These are phyloP conservation scores for Neotoxoptera formosana DNA, from an alignment of 1,140 invertebrate species.

Conservation along the genomic window DNA sequence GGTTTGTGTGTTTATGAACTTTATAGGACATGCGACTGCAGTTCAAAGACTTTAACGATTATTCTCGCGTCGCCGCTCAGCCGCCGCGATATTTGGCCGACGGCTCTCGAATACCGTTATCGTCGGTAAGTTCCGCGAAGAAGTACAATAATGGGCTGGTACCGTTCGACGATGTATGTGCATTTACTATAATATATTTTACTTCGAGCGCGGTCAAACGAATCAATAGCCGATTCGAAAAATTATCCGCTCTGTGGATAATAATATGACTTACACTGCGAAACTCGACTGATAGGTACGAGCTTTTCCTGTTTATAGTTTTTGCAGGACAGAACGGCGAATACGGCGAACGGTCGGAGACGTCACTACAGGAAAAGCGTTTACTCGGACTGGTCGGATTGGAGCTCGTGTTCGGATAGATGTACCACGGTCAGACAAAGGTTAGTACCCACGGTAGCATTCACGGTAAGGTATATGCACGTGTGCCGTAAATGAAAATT, in stretches of 20 bases:
- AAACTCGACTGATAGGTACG: background rate
- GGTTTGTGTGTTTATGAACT: background rate
- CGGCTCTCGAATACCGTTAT: background rate
- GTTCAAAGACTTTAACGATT: background rate
- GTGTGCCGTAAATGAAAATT: too few species aligned
- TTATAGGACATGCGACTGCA: background rate
- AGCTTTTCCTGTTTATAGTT: background rate
- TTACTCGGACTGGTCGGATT: constrained; percentile 33
- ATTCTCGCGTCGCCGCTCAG: background rate
- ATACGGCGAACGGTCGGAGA: background rate
- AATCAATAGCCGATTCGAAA: background rate
- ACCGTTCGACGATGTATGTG: background rate
- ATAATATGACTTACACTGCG: background rate
- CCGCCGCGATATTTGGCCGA: background rate
- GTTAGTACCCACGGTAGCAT: background rate
- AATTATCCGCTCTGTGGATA: background rate
- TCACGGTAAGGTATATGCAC: background rate
- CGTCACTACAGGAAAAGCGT: background rate
- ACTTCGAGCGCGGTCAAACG: background rate
- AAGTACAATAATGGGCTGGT: background rate
- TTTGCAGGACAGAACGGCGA: background rate
- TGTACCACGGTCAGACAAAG: background rate
- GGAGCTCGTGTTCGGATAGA: constrained; percentile 6
- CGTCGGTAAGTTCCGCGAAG: background rate
- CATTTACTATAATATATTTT: background rate